Evolutionary conservation across 1,140 invertebrate genomes (phyloP), one percentile per base, ranked within the genome.

Genomic region (Onthophagus taurus): DNA sequence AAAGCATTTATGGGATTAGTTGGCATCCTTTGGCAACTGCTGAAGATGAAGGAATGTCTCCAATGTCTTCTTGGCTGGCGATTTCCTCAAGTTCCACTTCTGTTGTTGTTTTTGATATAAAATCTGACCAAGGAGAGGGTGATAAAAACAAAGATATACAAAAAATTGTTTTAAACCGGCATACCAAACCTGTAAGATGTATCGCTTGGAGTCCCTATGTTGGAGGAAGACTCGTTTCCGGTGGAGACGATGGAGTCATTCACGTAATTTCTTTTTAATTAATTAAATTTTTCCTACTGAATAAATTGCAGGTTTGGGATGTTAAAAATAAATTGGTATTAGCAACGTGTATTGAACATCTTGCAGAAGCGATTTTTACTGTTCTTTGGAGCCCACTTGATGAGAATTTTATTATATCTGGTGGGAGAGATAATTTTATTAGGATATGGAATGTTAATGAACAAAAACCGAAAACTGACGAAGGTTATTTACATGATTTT

Each of bases 261-360:
- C 72, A 78, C 65, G 83, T 86, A 67, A 55, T 60, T n/a, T 18
- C 45, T 47, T 1, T 14, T 42, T 47, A n/a, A 21, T 35, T 44
- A 26, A 18, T 34, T 43, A 23, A 30, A 46, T 42, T 42, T 11
- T 12, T 13, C 42, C n/a, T 44, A 37, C n/a, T n/a, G n/a, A n/a
- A n/a, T n/a, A n/a, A n/a, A n/a, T n/a, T n/a, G 48, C 29, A 59
- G 82, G 72, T 89, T 12, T 89, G 83, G 82, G 76, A 85, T 59
- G 71, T 81, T 4, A 60, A 70, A 30, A 68, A 62, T 9, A 67
- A 72, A 50, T 65, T 67, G 44, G 55, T 74, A 13, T 44, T 83
- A 17, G 72, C 67, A 16, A 74, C 72, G 24, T 82, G 69, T 52
- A 51, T 54, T 26, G 69, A 65, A 29, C 75, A 81, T 45, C 51